phyloP scores from a whole-genome alignment of 2,797 vertebrate genomes.

The Semotilus atromaculatus region DNA sequence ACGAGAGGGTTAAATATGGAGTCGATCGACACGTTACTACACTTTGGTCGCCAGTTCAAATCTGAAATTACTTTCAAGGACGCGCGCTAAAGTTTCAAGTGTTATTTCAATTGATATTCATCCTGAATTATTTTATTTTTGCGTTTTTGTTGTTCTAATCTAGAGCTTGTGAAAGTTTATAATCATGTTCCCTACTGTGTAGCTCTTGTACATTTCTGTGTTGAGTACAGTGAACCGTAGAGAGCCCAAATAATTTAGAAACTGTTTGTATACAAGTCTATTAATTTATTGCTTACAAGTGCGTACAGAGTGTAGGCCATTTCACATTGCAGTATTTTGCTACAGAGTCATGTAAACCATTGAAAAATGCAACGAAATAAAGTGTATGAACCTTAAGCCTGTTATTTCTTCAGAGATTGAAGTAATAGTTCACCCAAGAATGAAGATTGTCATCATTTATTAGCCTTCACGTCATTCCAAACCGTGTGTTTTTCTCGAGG shows the following conservation, averaged over 20 bases:
- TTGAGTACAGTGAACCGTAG: background rate
- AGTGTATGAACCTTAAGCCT: slow-evolving; percentile 64
- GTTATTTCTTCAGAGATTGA: slow-evolving; percentile 44
- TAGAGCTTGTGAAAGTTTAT: slow-evolving; percentile 22
- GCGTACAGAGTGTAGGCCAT: slow-evolving; percentile 19
- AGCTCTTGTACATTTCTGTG: slow-evolving; percentile 24
- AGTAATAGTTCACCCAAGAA: slow-evolving; percentile 3
- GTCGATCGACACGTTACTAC: slow-evolving; percentile 38
- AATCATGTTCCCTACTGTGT: slow-evolving; percentile 28
- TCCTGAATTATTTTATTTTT: slow-evolving; percentile 15
- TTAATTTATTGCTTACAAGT: slow-evolving; percentile 44
- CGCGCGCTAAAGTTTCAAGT: slow-evolving; percentile 1
- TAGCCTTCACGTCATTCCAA: background rate
- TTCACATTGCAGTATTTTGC: slow-evolving; percentile 51
- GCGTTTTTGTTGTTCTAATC: slow-evolving; percentile 18
- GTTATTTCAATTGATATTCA: slow-evolving; percentile 2
- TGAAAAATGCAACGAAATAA: slow-evolving; percentile 63
- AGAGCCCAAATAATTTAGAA: slow-evolving; percentile 23
- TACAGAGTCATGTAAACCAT: slow-evolving; percentile 62
- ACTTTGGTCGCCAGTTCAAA: slow-evolving; percentile 68
- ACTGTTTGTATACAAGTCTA: slow-evolving; percentile 36
- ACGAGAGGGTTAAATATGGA: slow-evolving; percentile 76
- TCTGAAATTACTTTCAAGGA: slow-evolving; percentile 16
- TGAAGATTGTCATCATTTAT: background rate
- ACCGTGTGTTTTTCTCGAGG: background rate